Percentiles rank a stretch among this genome's conserved stretches.
Conservation (phyloP, 2,797 vertebrate genomes). For the Neosilurus hyrtlii region DNA sequence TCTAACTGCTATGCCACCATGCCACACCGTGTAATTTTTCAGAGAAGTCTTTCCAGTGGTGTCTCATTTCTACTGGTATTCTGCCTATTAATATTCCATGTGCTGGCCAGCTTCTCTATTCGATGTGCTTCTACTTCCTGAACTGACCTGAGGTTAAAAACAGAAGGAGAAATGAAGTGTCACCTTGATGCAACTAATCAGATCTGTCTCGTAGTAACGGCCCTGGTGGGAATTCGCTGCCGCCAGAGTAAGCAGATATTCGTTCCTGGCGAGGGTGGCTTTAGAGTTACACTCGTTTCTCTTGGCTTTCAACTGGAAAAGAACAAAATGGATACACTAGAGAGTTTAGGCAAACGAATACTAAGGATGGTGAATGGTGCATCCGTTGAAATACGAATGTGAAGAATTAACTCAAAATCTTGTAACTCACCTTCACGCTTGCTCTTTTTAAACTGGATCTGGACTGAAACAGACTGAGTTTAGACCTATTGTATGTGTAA, state of each 20-base stretch:
- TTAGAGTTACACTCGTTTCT: slow-evolving; percentile 92
- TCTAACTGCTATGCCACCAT: too few relatives aligned
- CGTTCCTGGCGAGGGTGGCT: slow-evolving; percentile 89
- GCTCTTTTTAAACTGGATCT: slow-evolving; percentile 97
- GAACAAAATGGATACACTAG: not conserved
- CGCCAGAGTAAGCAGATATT: slow-evolving; percentile 92
- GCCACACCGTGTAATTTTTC: not conserved
- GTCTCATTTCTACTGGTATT: not conserved
- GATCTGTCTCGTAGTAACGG: slow-evolving; percentile 89
- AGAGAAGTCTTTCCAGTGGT: not conserved
- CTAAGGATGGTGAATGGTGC: not conserved
- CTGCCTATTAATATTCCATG: not conserved
- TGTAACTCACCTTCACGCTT: slow-evolving; percentile 85
- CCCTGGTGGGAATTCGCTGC: slow-evolving; percentile 93
- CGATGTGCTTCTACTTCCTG: not conserved
- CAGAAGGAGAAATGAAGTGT: not conserved
- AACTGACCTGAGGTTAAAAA: not conserved
- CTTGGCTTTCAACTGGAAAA: slow-evolving; percentile 89
- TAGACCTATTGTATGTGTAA: slow-evolving; percentile 76
- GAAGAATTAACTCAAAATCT: not conserved
- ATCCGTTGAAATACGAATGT: not conserved
- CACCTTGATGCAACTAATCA: slow-evolving; percentile 93
- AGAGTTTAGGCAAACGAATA: not conserved
- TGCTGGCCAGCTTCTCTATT: not conserved
- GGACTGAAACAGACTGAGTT: slow-evolving; percentile 96